phyloP scores from a whole-genome alignment of 2,888 invertebrate genomes.

The Sphinx pinastri region DNA sequence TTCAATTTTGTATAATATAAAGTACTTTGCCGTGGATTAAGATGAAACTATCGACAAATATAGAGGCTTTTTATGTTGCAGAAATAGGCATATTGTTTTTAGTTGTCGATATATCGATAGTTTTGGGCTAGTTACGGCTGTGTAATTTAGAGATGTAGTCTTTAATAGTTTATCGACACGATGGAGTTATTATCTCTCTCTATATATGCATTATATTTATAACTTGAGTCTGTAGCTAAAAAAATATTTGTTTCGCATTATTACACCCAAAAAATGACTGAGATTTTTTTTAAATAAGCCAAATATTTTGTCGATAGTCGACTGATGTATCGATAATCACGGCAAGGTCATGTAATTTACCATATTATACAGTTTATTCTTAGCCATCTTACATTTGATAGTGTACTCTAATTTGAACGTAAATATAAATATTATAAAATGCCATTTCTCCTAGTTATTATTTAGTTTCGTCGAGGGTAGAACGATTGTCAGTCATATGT shows the following conservation, averaged over 20 bases:
- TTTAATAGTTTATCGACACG: not conserved
- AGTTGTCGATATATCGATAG: not conserved
- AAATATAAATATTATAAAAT: slow-evolving; percentile 7
- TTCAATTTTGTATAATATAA: slow-evolving; percentile 4
- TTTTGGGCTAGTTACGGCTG: not conserved
- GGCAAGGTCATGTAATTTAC: not conserved
- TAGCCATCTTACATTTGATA: slow-evolving; percentile 20
- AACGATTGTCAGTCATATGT: no score
- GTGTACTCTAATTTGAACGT: not conserved
- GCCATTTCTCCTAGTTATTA: not conserved
- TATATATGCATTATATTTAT: no score
- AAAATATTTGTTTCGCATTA: not conserved
- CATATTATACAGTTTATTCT: not conserved
- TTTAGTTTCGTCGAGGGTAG: no score
- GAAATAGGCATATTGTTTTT: not conserved
- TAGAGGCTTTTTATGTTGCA: not conserved
- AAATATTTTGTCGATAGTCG: slow-evolving; percentile 9
- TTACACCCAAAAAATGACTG: slow-evolving; percentile 3
- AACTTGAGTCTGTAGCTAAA: not conserved
- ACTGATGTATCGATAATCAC: not conserved
- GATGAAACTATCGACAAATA: slow-evolving; percentile 17
- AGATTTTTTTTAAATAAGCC: not conserved
- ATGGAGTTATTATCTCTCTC: not conserved
- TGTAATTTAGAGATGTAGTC: not conserved
- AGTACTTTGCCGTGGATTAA: not conserved